Base-by-base conservation (phyloP, 2,888 invertebrate species). In the Hirtodrosophila alboralis region DNA sequence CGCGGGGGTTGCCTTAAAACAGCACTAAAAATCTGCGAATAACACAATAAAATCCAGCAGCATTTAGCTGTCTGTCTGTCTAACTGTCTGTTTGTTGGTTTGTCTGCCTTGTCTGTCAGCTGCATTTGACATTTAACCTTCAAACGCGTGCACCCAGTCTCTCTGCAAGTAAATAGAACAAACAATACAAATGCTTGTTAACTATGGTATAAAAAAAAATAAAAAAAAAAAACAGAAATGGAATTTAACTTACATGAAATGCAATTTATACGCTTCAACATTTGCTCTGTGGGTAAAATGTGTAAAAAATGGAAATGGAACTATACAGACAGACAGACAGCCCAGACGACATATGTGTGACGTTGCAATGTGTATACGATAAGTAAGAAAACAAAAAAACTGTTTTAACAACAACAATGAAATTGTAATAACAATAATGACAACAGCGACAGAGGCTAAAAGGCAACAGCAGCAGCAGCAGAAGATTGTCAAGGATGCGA, bases 71-170 rank as follows among this genome's bases (percentile, higher is more conserved):
- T 40, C 47, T 37, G 36, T 43, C 38, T 34, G 41, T 26, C 40
- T 40, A 27, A 30, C 8, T 33, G 14, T 49, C 40, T 36, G 40
- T 34, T 51, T 37, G 12, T 34, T n/a, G 28, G 27, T 56, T 33
- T 49, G 57, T 31, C 36, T 28, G 18, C 40, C 41, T 10, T 54
- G 45, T 45, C 27, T 53, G 44, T 43, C 57, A 49, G 59, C 40
- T 71, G 60, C 72, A 71, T 59, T 71, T 75, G 69, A 62, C 73
- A 65, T 75, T 62, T 78, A 65, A 68, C 85, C 84, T 85, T 85
- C 54, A 27, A 47, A 41, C 28, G 31, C 12, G 9, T 31, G 33
- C 52, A 53, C 26, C 10, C 27, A 41, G 47, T 16, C 43, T 41
- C 38, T 58, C 33, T 54, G 47, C 73, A 72, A 62, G 62, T 67